phyloP scores from a whole-genome alignment of 2,113 vertebrate species.

The Hylia prasina region DNA sequence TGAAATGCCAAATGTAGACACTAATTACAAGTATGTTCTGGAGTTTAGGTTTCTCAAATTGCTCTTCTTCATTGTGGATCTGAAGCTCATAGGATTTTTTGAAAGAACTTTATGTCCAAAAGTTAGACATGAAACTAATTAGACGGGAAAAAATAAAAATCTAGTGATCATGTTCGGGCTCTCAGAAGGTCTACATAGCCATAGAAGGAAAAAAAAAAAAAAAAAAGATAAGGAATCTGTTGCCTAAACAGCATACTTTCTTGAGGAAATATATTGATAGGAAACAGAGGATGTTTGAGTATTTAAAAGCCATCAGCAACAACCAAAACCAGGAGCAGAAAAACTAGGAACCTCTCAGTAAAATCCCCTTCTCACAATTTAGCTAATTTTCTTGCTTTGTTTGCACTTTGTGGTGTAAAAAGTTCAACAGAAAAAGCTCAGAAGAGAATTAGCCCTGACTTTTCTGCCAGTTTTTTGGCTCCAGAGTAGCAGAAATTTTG shows the following conservation, averaged over 20 bases:
- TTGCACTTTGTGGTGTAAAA: neutral
- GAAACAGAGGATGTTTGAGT: neutral
- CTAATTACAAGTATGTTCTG: neutral
- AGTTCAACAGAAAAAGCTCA: neutral
- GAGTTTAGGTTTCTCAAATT: neutral
- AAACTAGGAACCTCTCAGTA: neutral
- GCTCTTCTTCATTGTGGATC: neutral
- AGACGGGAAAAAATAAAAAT: neutral
- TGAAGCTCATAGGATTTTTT: neutral
- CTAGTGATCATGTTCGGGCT: neutral
- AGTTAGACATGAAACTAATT: neutral
- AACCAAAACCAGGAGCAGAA: neutral
- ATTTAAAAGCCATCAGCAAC: neutral
- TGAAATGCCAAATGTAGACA: neutral
- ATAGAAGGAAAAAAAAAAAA: fast-evolving
- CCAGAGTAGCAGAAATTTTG: neutral
- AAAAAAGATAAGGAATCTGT: neutral
- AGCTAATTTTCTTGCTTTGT: neutral
- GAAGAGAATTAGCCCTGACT: neutral
- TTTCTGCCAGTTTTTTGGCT: neutral
- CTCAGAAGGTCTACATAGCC: neutral
- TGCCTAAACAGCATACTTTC: neutral
- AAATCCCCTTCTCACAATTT: neutral
- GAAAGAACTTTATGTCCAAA: neutral
- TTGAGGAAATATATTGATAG: neutral